Evolutionary conservation across 2,888 invertebrate genomes (phyloP), one percentile per base, ranked within the genome.

Genomic region (Arrhopalites spinosus): DNA sequence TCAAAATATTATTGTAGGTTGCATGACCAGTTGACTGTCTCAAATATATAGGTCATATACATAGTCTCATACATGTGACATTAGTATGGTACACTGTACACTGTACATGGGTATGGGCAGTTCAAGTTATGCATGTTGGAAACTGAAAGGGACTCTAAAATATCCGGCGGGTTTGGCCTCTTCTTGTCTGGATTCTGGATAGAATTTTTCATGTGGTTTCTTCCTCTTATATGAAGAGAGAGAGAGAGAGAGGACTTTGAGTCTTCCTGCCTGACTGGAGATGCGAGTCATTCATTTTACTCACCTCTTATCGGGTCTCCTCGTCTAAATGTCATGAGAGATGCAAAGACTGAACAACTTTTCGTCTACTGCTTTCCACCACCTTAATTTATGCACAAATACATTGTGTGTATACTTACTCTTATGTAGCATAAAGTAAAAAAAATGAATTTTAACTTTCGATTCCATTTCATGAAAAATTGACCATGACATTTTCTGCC

Each of bases 211-310:
- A 11, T 36, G 36, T 36, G 36, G 36, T 36, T 36, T 36, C 11
- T 36, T 36, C 36, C 36, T 36, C 11, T 11, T 36, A 7, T 3
- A 36, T 3, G 36, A 36, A 36, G 11, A 3, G 36, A 36, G 36
- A 36, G 11, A 36, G 36, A 36, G 36, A 36, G 36, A 36, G 36
- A 15, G 27, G 59, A 25, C 59, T 64, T 64, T 0, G 64, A n/a
- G 25, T 61, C 27, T 23, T 61, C 59, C 13, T n/a, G 25, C 56
- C 27, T 15, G 59, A 29, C 27, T 29, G 17, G 30, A 30, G 23
- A 29, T 53, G 25, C 23, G 73, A 73, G 74, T 59, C 67, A 74
- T 74, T 74, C 67, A 74, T 74, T 74, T 74, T 67, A 74, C 56
- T 74, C 73, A 36, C 11, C 30, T 74, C 68, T 74, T 74, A 74